Conservation (phyloP, 2,888 invertebrate genomes). For the Coelinius sp. region DNA sequence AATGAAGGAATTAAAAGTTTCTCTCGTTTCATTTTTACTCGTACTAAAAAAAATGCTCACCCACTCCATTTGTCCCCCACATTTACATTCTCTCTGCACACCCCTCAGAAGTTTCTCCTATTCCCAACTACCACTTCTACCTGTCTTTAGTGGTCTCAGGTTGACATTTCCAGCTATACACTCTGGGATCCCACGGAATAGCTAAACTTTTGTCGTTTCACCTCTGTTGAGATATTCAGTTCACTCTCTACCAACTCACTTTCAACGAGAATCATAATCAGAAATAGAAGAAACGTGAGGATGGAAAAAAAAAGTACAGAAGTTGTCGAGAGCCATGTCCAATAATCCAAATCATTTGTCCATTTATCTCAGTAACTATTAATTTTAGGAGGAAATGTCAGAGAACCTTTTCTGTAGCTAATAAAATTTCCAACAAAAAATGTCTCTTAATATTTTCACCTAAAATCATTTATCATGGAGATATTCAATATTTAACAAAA, state of each 20-base stretch:
- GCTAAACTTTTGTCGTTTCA: constrained; percentile 65
- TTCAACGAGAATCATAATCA: constrained; percentile 1
- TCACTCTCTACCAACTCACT: constrained; percentile 15
- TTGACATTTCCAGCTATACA: constrained; percentile 66
- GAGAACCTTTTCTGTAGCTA: too few species aligned
- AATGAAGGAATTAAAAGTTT: constrained; percentile 71
- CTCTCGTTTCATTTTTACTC: constrained; percentile 54
- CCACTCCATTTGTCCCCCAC: constrained; percentile 1
- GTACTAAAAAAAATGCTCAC: background rate
- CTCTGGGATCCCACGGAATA: constrained; percentile 60
- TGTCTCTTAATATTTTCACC: too few species aligned
- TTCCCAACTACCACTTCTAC: constrained; percentile 17
- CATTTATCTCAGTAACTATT: background rate
- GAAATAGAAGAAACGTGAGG: background rate
- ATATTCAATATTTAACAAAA: background rate
- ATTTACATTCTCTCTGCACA: constrained; percentile 22
- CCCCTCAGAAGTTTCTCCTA: constrained; percentile 12
- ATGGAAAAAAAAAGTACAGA: constrained; percentile 5
- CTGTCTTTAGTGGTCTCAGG: constrained; percentile 64
- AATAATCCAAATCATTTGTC: too few species aligned
- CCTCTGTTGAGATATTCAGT: constrained; percentile 29
- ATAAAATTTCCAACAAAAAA: too few species aligned
- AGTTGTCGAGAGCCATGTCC: background rate
- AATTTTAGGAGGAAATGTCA: background rate
- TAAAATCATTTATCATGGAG: too few species aligned